Percentiles rank a stretch among this genome's conserved stretches.
These are phyloP conservation scores for Argya squamiceps DNA, from an alignment of 2,797 vertebrate genomes.

Conservation along the genomic window DNA sequence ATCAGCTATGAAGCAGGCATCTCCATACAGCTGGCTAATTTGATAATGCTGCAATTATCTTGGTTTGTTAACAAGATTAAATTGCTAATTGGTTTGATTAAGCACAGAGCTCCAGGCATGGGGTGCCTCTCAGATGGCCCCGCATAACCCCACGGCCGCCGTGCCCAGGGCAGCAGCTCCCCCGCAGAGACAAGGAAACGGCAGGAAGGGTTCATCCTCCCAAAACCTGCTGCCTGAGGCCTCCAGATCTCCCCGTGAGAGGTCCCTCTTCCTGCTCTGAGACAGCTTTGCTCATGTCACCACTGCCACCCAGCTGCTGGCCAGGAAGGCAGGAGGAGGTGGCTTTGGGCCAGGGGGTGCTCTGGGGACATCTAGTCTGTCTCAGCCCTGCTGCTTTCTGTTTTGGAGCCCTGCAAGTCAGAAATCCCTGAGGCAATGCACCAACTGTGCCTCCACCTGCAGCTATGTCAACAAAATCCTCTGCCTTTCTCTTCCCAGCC, in stretches of 20 bases:
- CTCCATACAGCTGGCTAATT: constrained; percentile 63
- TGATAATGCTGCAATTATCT: constrained; percentile 64
- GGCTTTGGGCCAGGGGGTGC: neutral
- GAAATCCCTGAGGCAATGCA: neutral
- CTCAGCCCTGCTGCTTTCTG: neutral
- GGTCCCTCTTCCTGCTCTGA: neutral
- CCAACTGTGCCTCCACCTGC: neutral
- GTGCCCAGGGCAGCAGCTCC: neutral
- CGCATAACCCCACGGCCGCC: neutral
- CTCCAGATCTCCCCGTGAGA: neutral
- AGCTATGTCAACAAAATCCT: neutral
- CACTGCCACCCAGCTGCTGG: neutral
- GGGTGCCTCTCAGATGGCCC: neutral
- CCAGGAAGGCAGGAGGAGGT: neutral
- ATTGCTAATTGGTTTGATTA: constrained; percentile 68
- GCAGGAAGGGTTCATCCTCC: neutral
- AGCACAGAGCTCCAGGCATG: constrained; percentile 17
- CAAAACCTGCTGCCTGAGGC: neutral
- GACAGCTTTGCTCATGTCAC: neutral
- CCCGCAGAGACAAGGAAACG: neutral
- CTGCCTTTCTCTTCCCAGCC: neutral
- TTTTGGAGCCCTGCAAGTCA: neutral
- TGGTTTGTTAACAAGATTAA: constrained; percentile 70
- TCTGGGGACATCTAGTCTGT: neutral
- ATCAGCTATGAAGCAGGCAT: constrained; percentile 61